These are phyloP conservation scores for Saccostrea echinata DNA, from an alignment of 1,140 invertebrate genomes.

Conservation along the genomic window DNA sequence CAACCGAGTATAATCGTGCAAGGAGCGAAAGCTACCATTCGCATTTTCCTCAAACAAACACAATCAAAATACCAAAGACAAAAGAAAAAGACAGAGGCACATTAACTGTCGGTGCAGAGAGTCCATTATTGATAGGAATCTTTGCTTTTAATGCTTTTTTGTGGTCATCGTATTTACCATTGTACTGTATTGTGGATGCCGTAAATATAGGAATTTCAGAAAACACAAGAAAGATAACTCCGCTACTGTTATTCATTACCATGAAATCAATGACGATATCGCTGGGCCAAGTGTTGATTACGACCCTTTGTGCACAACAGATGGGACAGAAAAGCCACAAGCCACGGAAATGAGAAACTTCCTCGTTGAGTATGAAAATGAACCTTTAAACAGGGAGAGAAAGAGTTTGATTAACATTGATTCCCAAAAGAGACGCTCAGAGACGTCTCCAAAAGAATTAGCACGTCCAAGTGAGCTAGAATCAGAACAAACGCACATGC, in stretches of 20 bases:
- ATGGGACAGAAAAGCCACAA: too few relatives aligned
- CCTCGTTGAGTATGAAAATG: constrained; percentile 4
- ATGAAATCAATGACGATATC: background rate
- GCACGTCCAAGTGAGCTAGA: background rate
- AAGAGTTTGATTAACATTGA: background rate
- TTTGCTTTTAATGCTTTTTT: background rate
- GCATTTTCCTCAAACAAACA: too few relatives aligned
- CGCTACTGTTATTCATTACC: background rate
- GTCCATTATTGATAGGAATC: background rate
- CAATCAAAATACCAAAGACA: too few relatives aligned
- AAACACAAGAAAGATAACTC: background rate
- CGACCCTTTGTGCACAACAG: background rate
- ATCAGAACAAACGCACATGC: too few relatives aligned
- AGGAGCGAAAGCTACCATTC: too few relatives aligned
- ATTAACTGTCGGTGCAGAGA: too few relatives aligned
- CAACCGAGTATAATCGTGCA: too few relatives aligned
- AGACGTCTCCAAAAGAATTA: background rate
- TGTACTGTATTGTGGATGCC: background rate
- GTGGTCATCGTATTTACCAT: background rate
- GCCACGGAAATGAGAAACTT: background rate
- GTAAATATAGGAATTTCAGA: background rate
- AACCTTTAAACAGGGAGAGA: background rate
- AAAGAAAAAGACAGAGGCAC: too few relatives aligned
- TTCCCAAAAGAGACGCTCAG: background rate
- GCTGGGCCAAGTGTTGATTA: background rate